Evolutionary conservation across 2,888 invertebrate genomes (phyloP), one percentile per base, ranked within the genome.

Genomic region (Scaeva pyrastri): DNA sequence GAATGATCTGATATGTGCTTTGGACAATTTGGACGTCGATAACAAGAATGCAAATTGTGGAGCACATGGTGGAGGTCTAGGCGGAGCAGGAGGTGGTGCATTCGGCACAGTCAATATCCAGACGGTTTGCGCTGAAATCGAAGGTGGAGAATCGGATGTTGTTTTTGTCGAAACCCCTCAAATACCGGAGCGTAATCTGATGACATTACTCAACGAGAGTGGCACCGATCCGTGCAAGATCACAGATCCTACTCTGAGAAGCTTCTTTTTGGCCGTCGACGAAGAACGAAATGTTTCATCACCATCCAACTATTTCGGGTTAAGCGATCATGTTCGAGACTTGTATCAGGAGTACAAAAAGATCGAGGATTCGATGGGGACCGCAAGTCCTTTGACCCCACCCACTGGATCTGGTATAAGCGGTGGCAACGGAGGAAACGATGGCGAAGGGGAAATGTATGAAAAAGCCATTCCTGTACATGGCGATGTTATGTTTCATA

Each of bases 401-500:
- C 89, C 90, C 6, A 89, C 88, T 21, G 88, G 87, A 12, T 81
- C 84, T 3, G 89, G 88, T 3, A 84, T 74, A 11, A 88, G 89
- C 14, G 88, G 89, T 26, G 84, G 88, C 0, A 87, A 81, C 11
- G 88, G 78, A 39, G 88, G 86, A 6, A 50, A 62, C 6, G 88
- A 81, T 14, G 81, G 50, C 19, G 92, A 91, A 10, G 93, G 94
- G 12, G 97, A 97, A 90, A 93, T 94, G 26, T 98, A 98, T 90
- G 98, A 98, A 90, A 97, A 96, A 89, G 94, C 94, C 0, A 91
- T 95, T 72, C 97, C 97, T 0, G 94, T 95, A 36, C 97, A 98
- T 90, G 97, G 97, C 0, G 97, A 98, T 91, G 93, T 95, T 87
- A 94, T 96, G 92, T 97, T 97, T 90, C 96, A 97, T 91, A 94